phyloP scores from a whole-genome alignment of 2,113 vertebrate species.

The Psettodes erumei region DNA sequence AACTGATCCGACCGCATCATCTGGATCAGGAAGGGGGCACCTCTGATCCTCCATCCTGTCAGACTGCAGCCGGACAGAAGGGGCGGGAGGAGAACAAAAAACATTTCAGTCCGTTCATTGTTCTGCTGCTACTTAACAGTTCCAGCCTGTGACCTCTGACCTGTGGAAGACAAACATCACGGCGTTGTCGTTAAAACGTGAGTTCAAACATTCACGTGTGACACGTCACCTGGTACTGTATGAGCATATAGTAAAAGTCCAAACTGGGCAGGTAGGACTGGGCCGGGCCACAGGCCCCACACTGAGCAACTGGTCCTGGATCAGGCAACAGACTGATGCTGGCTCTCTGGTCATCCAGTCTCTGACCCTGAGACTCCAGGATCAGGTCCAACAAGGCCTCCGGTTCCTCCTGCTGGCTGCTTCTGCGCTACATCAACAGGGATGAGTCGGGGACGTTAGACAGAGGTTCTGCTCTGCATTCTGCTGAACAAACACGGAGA shows the following conservation, averaged over 20 bases:
- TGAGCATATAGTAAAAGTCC: conserved; percentile 68
- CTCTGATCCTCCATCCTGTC: conserved; percentile 69
- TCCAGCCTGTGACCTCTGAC: no score
- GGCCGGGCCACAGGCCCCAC: conserved; percentile 50
- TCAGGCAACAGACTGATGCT: conserved; percentile 59
- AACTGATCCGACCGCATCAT: conserved; percentile 17
- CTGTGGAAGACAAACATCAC: neutral
- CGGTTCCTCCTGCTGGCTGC: conserved; percentile 50
- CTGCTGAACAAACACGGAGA: no score
- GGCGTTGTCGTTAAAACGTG: neutral
- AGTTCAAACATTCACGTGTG: neutral
- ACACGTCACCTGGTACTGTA: conserved; percentile 60
- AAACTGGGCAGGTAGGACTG: conserved; percentile 10
- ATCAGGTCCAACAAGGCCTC: conserved; percentile 67
- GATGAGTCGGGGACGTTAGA: neutral
- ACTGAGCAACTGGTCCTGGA: conserved; percentile 31
- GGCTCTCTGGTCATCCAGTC: conserved; percentile 69
- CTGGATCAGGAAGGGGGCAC: conserved; percentile 56
- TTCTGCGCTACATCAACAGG: conserved; percentile 21
- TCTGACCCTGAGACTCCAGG: conserved; percentile 61
- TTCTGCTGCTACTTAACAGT: no score
- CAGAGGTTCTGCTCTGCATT: no score
- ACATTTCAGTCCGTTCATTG: no score
- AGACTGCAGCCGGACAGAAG: conserved; percentile 34
- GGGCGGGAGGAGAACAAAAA: no score